Percentiles rank a stretch among this genome's conserved stretches.
Conservation (phyloP, 2,113 vertebrate genomes). For the Alethe diademata region DNA sequence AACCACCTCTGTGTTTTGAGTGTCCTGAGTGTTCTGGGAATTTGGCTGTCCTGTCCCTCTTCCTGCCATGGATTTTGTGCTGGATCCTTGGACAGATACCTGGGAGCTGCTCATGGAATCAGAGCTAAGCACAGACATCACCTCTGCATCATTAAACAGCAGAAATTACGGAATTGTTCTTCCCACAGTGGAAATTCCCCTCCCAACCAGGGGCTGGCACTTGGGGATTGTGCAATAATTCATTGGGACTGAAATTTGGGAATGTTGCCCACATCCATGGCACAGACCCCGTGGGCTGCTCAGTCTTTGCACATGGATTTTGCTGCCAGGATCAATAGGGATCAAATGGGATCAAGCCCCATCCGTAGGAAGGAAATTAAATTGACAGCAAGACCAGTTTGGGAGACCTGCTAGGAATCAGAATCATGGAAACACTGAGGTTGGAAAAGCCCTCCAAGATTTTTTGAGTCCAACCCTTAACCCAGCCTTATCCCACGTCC, state of each 20-base stretch:
- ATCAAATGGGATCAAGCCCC: too few relatives aligned
- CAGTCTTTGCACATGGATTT: neutral
- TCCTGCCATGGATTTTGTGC: rapidly evolving
- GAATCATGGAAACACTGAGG: neutral
- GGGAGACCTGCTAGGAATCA: neutral
- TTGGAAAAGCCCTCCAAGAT: neutral
- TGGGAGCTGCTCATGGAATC: neutral
- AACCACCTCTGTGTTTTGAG: rapidly evolving
- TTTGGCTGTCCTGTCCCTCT: neutral
- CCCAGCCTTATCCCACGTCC: neutral
- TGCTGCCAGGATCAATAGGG: neutral
- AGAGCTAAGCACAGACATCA: neutral
- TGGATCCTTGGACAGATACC: neutral
- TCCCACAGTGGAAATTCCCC: neutral
- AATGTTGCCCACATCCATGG: neutral
- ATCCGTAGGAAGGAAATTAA: neutral
- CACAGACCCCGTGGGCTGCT: neutral
- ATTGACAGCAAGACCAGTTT: rapidly evolving
- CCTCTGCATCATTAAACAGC: neutral
- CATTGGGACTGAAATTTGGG: neutral
- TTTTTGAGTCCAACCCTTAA: neutral
- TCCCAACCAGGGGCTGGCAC: neutral
- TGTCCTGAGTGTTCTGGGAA: neutral
- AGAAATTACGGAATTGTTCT: neutral
- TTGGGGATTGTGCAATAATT: neutral